These are phyloP conservation scores for Emys orbicularis DNA, from an alignment of 2,797 vertebrate species.

Conservation along the genomic window DNA sequence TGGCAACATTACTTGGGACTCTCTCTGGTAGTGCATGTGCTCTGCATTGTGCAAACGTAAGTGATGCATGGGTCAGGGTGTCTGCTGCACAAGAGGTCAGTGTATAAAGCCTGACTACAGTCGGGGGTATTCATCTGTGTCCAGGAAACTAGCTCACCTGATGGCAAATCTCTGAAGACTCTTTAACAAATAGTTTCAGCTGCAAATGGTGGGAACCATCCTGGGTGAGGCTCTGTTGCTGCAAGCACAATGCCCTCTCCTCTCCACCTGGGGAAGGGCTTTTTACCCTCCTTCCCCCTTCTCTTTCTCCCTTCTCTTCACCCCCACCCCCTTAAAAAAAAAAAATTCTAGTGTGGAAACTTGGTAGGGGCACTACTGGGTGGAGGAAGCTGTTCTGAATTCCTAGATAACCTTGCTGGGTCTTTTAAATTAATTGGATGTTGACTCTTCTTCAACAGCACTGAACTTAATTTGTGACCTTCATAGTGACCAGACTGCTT, in stretches of 20 bases:
- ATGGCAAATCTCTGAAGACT: background rate
- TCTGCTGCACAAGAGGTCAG: background rate
- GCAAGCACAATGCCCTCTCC: background rate
- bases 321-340: background rate
- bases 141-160: background rate
- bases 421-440: background rate
- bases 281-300: no score
- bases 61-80: background rate
- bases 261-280: background rate
- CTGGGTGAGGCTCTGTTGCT: background rate
- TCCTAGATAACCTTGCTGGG: background rate
- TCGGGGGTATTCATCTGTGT: background rate
- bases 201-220: background rate
- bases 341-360: background rate
- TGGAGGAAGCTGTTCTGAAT: background rate
- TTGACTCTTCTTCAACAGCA: background rate
- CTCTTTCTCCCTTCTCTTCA: no score
- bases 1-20: background rate
- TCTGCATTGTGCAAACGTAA: background rate
- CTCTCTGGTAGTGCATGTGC: background rate
- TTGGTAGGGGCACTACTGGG: background rate
- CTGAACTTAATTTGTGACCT: background rate
- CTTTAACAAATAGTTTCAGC: background rate
- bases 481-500: background rate
- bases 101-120: background rate